These are phyloP conservation scores for Lichenostomus cassidix DNA, from an alignment of 2,113 vertebrate genomes.

Conservation along the genomic window DNA sequence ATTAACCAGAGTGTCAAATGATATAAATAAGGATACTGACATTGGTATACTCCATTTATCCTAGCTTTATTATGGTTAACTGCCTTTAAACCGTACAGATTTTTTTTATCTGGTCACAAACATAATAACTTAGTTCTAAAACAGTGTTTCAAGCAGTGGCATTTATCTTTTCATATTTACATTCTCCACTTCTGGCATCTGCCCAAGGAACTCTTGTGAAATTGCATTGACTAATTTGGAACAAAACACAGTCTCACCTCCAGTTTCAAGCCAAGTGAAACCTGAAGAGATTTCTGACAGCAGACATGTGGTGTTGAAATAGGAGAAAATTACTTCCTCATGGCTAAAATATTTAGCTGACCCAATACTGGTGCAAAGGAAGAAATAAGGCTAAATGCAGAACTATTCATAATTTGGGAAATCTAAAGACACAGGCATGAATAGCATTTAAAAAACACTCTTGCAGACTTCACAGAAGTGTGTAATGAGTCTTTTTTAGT, in stretches of 20 bases:
- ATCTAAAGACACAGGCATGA: not conserved
- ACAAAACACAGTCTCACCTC: not conserved
- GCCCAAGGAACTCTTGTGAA: constrained; percentile 5
- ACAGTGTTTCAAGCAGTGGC: not conserved
- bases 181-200: not conserved
- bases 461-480: not conserved
- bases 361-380: not conserved
- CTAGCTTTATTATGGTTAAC: not conserved
- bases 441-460: not conserved
- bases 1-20: fast-evolving
- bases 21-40: not conserved
- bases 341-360: not conserved
- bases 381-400: not conserved
- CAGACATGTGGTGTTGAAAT: not conserved
- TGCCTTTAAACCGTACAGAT: not conserved
- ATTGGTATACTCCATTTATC: not conserved
- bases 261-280: constrained; percentile 10
- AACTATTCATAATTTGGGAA: not conserved
- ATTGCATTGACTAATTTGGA: not conserved
- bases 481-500: not conserved
- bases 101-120: not conserved
- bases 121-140: not conserved
- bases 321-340: not conserved
- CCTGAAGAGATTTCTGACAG: not conserved
- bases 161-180: not conserved